Evolutionary conservation across 2,113 vertebrate genomes (phyloP), one percentile per base, ranked within the genome.

Genomic region (Cynocephalus volans): DNA sequence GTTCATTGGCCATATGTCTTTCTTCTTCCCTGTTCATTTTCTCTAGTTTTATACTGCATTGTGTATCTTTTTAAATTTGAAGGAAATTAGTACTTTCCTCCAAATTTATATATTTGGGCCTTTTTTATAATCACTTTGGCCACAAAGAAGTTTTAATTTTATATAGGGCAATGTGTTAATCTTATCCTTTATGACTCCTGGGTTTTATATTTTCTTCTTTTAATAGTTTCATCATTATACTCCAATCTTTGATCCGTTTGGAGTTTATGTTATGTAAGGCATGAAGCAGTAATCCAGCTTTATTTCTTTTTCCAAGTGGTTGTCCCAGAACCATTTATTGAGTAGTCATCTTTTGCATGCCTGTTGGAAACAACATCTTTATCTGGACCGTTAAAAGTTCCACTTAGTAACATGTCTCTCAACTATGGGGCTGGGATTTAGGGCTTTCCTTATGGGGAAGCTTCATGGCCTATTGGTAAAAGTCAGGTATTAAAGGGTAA

Each of bases 121-220:
- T 90, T 64, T 12, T 76, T 80, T 67, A 36, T 72, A 73, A 60
- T 94, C 24, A 50, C 72, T 89, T 94, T 77, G 80, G 23, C 56
- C 67, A 52, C 73, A 87, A 60, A 54, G 60, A 87, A 90, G 62
- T 80, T 75, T 92, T 86, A 54, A 77, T 64, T 90, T 95, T 89
- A 75, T 31, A 8, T 50, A 86, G 18, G 33, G 8, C 24, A 56
- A 72, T n/a, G 1, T 69, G 1, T 69, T 85, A 4, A 50, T 96
- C 58, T 75, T 45, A 50, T 48, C 23, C 41, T 73, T 65, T 18
- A 33, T 62, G 87, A 23, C 48, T 52, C 62, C 26, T 62, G 75
- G n/a, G 56, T 91, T 93, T 81, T 82, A 58, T 50, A 50, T 92
- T 73, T 88, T 82, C 86, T 69, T 80, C 72, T 65, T 92, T 69